phyloP scores from a whole-genome alignment of 2,888 invertebrate genomes.

The Melanchra persicariae region DNA sequence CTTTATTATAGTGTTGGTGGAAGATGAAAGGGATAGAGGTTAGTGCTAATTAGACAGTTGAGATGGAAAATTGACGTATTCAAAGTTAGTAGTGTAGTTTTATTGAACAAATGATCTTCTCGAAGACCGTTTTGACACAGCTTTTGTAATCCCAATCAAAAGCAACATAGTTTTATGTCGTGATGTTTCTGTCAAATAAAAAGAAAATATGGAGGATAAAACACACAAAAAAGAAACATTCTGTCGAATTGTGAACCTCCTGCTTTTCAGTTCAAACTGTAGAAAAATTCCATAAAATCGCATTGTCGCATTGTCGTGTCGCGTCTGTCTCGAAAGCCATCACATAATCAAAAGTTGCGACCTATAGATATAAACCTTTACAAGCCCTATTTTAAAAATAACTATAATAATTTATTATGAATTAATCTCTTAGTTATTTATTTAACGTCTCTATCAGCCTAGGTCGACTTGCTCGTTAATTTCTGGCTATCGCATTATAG shows the following conservation, averaged over 20 bases:
- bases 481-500: background rate
- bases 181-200: background rate
- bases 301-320: background rate
- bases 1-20: constrained; percentile 32
- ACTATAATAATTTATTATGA: constrained; percentile 11
- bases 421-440: constrained; percentile 16
- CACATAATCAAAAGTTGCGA: background rate
- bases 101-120: background rate
- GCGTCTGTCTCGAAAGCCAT: background rate
- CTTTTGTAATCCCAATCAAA: background rate
- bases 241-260: too few relatives aligned
- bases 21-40: constrained; percentile 21
- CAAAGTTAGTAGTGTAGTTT: constrained; percentile 2
- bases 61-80: background rate
- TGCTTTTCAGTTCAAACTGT: background rate
- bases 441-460: constrained; percentile 22
- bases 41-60: constrained; percentile 19
- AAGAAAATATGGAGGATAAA: background rate
- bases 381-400: background rate
- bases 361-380: background rate
- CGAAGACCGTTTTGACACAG: background rate
- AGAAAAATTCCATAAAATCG: background rate
- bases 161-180: background rate
- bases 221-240: too few relatives aligned
- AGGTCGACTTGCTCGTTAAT: constrained; percentile 19